phyloP scores from a whole-genome alignment of 2,888 invertebrate species.

The Erebia aethiops region DNA sequence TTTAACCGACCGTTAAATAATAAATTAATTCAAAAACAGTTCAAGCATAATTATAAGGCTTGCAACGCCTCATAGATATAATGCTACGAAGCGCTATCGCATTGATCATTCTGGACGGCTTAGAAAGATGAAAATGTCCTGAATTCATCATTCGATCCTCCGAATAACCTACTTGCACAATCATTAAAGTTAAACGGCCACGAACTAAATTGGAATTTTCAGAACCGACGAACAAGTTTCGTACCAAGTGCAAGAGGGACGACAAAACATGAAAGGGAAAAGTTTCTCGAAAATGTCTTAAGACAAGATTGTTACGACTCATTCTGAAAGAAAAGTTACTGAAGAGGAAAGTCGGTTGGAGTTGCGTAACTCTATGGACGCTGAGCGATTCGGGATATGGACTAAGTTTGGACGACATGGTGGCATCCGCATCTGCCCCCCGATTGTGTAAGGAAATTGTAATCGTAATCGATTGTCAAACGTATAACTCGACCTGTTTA shows the following conservation, averaged over 20 bases:
- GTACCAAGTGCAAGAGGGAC: constrained; percentile 31
- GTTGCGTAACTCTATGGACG: constrained; percentile 28
- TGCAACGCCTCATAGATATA: too few species aligned
- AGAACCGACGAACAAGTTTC: constrained; percentile 33
- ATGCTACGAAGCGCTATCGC: too few species aligned
- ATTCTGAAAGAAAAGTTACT: constrained; percentile 36
- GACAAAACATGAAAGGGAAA: constrained; percentile 34
- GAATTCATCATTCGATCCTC: constrained; percentile 15
- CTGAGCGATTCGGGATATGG: too few species aligned
- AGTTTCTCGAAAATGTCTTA: constrained; percentile 32
- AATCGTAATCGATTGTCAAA: too few species aligned
- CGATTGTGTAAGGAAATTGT: too few species aligned
- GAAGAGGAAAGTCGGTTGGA: constrained; percentile 27
- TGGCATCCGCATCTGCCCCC: too few species aligned
- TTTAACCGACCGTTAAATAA: too few species aligned
- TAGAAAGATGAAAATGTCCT: constrained; percentile 1
- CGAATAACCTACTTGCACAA: constrained; percentile 25
- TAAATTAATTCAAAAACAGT: too few species aligned
- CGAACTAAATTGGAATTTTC: constrained; percentile 35
- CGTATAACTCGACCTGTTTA: too few species aligned
- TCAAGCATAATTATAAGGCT: too few species aligned
- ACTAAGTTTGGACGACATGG: too few species aligned
- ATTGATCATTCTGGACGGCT: too few species aligned
- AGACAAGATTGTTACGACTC: constrained; percentile 35
- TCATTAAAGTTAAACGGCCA: constrained; percentile 31